A percentile compares a stretch with the other conserved stretches of the same genome.
Evolutionary conservation across 2,113 vertebrate species (phyloP).

Genomic region (Grammomys surdaster): DNA sequence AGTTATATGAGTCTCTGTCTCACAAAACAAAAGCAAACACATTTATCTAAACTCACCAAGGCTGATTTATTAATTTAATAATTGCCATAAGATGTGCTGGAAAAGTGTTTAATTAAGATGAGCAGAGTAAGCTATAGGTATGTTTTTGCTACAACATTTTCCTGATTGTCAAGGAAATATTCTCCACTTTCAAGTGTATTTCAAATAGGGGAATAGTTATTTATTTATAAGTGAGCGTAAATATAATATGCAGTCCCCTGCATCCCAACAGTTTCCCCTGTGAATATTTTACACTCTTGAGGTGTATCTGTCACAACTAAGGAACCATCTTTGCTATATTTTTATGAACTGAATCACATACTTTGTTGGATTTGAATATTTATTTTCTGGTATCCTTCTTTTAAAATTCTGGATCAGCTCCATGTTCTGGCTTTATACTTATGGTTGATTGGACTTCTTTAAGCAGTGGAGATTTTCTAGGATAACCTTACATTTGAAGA

Average conservation of each 20-base stretch:
- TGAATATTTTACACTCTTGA: not conserved
- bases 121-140: not conserved
- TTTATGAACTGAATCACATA: not conserved
- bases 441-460: not conserved
- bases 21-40: not conserved
- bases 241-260: not conserved
- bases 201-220: not conserved
- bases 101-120: not conserved
- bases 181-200: not conserved
- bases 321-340: rapidly evolving
- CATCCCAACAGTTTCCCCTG: not conserved
- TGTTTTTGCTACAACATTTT: conserved; percentile 3
- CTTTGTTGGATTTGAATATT: not conserved
- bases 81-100: not conserved
- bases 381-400: not conserved
- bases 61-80: not conserved
- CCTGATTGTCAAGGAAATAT: not conserved
- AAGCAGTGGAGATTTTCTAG: not conserved
- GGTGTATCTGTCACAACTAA: not conserved
- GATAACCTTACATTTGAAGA: conserved; percentile 1
- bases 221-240: not conserved
- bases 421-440: not conserved
- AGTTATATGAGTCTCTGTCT: not conserved
- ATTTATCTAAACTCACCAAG: not conserved
- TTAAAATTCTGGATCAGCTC: not conserved